Evolutionary conservation across 2,888 invertebrate genomes (phyloP), one percentile per base, ranked within the genome.

Genomic region (Limulus polyphemus): DNA sequence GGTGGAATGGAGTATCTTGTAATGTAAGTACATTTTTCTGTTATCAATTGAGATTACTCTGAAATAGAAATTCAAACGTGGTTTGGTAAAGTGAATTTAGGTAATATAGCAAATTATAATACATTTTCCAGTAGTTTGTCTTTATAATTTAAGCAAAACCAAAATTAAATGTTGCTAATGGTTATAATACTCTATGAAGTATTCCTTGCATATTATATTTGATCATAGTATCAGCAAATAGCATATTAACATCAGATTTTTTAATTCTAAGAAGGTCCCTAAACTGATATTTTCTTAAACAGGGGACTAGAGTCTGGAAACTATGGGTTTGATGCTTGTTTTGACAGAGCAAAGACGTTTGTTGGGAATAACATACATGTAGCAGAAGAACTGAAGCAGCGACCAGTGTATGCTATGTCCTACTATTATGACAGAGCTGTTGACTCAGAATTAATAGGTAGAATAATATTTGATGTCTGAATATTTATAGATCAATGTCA

Each of bases 351-450:
- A 1, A 57, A 63, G n/a, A 49, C 67, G 3, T 74, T 73, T 61
- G 71, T 75, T 7, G 65, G 65, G n/a, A 60, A 68, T 46, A 64
- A 67, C 46, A 51, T 63, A n/a, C 78, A 81, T 48, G 81, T 82
- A 68, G 83, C 84, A 0, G 75, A 78, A 9, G 83, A 83, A 63
- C 73, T 85, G 12, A 79, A 79, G 54, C 76, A 79, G 32, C 80
- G 81, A 65, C 79, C 82, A 49, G 82, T 93, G 59, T 86, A 85
- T 69, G 89, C 91, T 13, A 92, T 98, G 79, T 92, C 93, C 72
- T 98, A 94, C 77, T 98, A 91, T 79, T 95, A 87, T 76, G 97
- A 98, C 74, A 82, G 91, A 63, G 92, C 93, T 5, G 84, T 86
- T 0, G 94, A 94, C 75, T 86, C 86, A 1, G 88, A 87, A 1